Evolutionary conservation across 2,797 vertebrate species (phyloP).

Genomic region (Pipistrellus pipistrellus): DNA sequence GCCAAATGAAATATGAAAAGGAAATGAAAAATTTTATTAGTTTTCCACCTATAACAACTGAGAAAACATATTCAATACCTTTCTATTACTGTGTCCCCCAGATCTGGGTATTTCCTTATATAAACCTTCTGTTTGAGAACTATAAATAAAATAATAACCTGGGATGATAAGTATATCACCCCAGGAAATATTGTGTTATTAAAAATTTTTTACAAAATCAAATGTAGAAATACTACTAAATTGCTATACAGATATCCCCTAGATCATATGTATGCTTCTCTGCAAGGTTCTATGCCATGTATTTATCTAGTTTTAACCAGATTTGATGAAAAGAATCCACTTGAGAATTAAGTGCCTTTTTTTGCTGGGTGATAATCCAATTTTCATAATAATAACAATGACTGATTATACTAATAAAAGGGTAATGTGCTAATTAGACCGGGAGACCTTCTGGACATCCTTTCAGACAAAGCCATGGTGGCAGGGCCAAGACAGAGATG

Average conservation of each 20-base stretch:
- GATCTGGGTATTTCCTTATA: not conserved
- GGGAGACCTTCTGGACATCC: too few relatives aligned
- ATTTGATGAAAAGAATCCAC: not conserved
- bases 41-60: not conserved
- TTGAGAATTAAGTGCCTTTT: not conserved
- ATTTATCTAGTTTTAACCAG: not conserved
- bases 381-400: not conserved
- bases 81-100: not conserved
- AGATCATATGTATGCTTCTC: not conserved
- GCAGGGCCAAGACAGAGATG: too few relatives aligned
- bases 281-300: not conserved
- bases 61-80: conserved; percentile 23
- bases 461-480: too few relatives aligned
- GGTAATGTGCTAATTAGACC: too few relatives aligned
- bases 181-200: not conserved
- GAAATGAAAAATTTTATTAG: not conserved
- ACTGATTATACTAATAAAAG: not conserved
- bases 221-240: not conserved
- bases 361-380: not conserved
- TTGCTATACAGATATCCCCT: not conserved
- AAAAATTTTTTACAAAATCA: not conserved
- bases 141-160: not conserved
- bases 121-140: conserved; percentile 37
- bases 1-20: conserved; percentile 2
- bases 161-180: not conserved